Evolutionary conservation across 2,888 invertebrate species (phyloP), one percentile per base, ranked within the genome.

Genomic region (Atherix ibis): DNA sequence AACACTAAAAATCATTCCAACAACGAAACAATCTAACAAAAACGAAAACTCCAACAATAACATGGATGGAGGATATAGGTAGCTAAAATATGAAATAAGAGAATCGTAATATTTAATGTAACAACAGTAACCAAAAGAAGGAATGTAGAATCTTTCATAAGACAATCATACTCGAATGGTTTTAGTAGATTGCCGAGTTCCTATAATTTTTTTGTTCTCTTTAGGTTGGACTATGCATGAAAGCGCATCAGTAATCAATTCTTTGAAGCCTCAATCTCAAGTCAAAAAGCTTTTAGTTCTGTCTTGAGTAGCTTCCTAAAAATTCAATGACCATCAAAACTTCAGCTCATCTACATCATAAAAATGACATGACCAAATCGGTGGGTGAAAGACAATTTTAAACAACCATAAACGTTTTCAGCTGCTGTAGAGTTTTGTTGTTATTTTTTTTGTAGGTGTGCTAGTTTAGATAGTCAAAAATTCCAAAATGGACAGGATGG

Each of bases 211-310:
- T 5, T 5, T 26, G n/a, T 26, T 26, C 26, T 10, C 10, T 26
- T 13, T 26, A 8, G 13, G 5, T 26, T 5, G 26, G 5, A 13
- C n/a, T 5, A 5, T 26, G 10, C n/a, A 6, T 9, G 6, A 22
- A 8, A 22, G 22, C 9, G 5, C 5, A 26, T 26, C 26, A 5
- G 9, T 26, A 26, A n/a, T n/a, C n/a, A n/a, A n/a, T n/a, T n/a
- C n/a, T n/a, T 24, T 13, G 29, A 28, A 24, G 18, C 29, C 15
- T n/a, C 28, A 24, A 29, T 29, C 29, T 13, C 27, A 27, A 35
- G 32, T 35, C 35, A 35, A 32, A 38, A 38, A 35, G 35, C 35
- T 38, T 38, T 38, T 35, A 35, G 26, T 33, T 25, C 31, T 35
- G 35, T n/a, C 10, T 22, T 10, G 22, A 22, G 33, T 33, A 38